phyloP scores from a whole-genome alignment of 2,113 vertebrate species.

The Cryptoleucopteryx plumbea region DNA sequence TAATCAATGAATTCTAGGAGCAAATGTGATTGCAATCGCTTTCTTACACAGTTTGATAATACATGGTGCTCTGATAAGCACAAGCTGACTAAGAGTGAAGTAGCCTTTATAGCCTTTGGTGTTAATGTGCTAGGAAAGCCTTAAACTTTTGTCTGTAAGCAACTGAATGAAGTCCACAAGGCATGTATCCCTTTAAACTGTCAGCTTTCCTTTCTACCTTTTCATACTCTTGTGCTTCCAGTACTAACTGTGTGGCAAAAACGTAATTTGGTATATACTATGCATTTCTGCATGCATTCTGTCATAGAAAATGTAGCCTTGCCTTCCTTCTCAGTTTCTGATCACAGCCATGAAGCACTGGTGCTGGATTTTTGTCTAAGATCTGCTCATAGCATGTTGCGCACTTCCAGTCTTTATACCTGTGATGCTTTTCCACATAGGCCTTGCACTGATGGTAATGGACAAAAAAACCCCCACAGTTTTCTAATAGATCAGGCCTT shows the following conservation, averaged over 20 bases:
- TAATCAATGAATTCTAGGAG: neutral
- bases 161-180: neutral
- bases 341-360: neutral
- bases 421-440: neutral
- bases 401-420: neutral
- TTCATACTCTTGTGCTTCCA: neutral
- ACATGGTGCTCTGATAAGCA: neutral
- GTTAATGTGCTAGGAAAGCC: neutral
- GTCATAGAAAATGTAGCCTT: neutral
- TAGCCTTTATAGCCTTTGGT: neutral
- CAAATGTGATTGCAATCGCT: neutral
- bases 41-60: neutral
- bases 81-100: neutral
- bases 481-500: neutral
- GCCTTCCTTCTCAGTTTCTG: neutral
- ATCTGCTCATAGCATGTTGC: neutral
- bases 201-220: neutral
- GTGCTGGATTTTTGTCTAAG: neutral
- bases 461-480: fast-evolving
- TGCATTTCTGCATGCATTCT: neutral
- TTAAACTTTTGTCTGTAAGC: neutral
- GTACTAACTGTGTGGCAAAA: neutral
- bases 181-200: neutral
- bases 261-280: neutral
- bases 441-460: neutral